Conservation (phyloP, 2,113 vertebrate species). For the Malaclemys terrapin region DNA sequence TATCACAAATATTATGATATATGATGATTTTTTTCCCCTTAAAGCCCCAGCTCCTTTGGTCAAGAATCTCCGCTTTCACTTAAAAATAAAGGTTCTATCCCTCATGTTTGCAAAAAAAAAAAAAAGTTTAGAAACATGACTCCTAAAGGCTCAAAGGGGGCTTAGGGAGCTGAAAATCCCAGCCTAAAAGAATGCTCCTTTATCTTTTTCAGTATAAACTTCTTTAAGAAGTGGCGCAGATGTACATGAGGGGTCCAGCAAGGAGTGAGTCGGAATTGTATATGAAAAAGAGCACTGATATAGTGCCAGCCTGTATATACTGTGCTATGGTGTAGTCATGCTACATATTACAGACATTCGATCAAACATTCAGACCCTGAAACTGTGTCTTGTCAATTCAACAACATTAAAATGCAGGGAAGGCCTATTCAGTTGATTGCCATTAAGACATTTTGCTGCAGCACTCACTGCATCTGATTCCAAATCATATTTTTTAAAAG, state of each 20-base stretch:
- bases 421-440: slow-evolving; percentile 18
- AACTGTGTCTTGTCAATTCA: slow-evolving; percentile 8
- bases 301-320: neutral
- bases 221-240: neutral
- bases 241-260: neutral
- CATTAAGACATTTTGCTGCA: slow-evolving; percentile 40
- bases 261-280: slow-evolving; percentile 26
- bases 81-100: neutral
- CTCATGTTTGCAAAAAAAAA: neutral
- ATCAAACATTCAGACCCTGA: slow-evolving; percentile 17
- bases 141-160: neutral
- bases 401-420: slow-evolving; percentile 47
- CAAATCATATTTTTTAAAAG: neutral
- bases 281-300: neutral
- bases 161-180: neutral
- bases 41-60: neutral
- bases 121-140: neutral
- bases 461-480: neutral
- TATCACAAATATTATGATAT: neutral
- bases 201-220: neutral
- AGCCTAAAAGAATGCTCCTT: neutral
- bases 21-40: neutral
- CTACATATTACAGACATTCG: slow-evolving; percentile 11
- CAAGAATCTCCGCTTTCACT: neutral
- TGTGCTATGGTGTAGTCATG: slow-evolving; percentile 1